These are phyloP conservation scores for Eristalis intricaria DNA, from an alignment of 2,888 invertebrate species.

Conservation along the genomic window DNA sequence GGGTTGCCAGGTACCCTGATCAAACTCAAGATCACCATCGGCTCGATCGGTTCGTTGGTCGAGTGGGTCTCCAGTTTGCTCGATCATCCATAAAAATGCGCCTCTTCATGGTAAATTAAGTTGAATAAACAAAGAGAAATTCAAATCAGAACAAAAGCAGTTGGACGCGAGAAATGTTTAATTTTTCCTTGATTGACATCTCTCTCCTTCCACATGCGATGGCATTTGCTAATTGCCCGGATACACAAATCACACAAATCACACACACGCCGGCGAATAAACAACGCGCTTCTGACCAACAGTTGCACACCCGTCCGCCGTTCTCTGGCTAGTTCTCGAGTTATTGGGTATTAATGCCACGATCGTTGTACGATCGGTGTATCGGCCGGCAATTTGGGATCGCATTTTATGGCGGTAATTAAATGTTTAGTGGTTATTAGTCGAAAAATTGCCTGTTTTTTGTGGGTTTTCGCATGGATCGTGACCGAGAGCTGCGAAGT, in stretches of 20 bases:
- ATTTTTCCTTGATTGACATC: conserved; percentile 16
- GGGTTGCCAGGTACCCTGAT: conserved; percentile 16
- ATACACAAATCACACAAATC: conserved; percentile 14
- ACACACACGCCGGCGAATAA: not conserved
- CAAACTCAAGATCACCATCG: not conserved
- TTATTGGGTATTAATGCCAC: conserved; percentile 28
- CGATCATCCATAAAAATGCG: conserved; percentile 29
- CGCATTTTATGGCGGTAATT: conserved; percentile 22
- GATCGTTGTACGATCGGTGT: conserved; percentile 19
- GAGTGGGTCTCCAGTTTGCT: conserved; percentile 7
- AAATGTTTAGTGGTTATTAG: conserved; percentile 36
- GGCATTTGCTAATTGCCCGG: conserved; percentile 24
- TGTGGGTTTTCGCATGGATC: not conserved
- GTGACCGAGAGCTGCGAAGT: not conserved
- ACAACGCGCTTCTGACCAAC: conserved; percentile 26
- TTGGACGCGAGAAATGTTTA: not conserved
- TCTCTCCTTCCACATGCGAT: not conserved
- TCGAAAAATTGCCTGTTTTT: conserved; percentile 7
- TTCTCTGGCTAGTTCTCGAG: not conserved
- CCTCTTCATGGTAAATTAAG: conserved; percentile 19
- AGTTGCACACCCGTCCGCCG: not conserved
- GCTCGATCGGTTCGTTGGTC: not conserved
- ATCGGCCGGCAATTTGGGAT: conserved; percentile 28
- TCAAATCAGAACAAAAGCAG: not conserved
- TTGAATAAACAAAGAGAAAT: not conserved